Percentiles rank a stretch among this genome's conserved stretches.
These are phyloP conservation scores for Shinisaurus crocodilurus DNA, from an alignment of 2,113 vertebrate species.

Conservation along the genomic window DNA sequence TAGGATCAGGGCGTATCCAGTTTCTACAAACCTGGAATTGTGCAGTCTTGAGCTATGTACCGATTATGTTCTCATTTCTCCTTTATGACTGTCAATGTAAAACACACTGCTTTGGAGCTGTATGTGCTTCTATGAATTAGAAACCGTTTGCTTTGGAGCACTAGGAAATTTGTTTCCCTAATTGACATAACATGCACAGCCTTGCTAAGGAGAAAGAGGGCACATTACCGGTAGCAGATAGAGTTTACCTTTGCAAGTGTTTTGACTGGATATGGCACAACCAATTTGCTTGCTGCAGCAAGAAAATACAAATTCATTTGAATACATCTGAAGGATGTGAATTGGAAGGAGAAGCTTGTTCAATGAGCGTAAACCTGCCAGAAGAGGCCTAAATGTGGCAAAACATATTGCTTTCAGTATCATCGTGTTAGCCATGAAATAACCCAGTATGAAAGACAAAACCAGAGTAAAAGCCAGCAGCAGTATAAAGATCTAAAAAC, in stretches of 20 bases:
- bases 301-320: neutral
- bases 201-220: constrained; percentile 19
- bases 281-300: neutral
- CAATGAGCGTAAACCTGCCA: neutral
- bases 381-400: neutral
- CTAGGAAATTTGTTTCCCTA: neutral
- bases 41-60: neutral
- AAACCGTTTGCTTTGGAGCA: constrained; percentile 9
- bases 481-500: too few species aligned
- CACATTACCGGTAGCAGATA: neutral
- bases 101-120: neutral
- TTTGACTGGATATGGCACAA: constrained; percentile 4
- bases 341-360: constrained; percentile 3
- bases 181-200: neutral
- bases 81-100: neutral
- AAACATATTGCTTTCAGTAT: neutral
- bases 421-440: neutral
- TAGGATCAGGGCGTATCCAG: neutral
- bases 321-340: neutral
- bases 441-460: accelerated
- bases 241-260: neutral
- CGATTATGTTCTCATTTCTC: neutral
- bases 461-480: too few species aligned
- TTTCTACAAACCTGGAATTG: neutral
- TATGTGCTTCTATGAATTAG: neutral